Conservation (phyloP, 2,797 vertebrate genomes). For the Sitta carolinensis region DNA sequence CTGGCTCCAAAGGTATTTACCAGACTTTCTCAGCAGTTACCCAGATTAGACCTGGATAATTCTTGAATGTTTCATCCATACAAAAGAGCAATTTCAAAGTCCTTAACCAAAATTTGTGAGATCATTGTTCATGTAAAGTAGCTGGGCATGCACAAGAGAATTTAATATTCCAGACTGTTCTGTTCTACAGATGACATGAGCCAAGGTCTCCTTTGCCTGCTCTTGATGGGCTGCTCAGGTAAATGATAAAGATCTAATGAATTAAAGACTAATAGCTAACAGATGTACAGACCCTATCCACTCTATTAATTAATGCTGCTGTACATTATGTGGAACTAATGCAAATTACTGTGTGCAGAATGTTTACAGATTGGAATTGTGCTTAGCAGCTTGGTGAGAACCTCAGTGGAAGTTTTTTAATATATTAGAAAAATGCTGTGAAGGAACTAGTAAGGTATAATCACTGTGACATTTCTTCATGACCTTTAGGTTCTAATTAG, state of each 20-base stretch:
- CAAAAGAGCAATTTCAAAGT: background rate
- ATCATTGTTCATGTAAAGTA: background rate
- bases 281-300: constrained; percentile 41
- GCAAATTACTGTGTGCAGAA: constrained; percentile 34
- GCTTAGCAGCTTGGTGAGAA: background rate
- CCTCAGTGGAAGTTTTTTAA: background rate
- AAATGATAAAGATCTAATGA: constrained; percentile 64
- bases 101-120: background rate
- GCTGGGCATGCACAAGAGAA: background rate
- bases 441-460: background rate
- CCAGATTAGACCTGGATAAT: background rate
- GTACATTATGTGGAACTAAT: constrained; percentile 59
- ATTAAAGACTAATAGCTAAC: constrained; percentile 59
- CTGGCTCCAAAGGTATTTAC: background rate
- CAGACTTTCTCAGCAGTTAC: background rate
- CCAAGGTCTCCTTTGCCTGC: constrained; percentile 34
- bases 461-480: background rate
- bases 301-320: constrained; percentile 64
- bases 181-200: background rate
- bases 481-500: constrained; percentile 12
- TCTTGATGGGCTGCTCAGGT: constrained; percentile 38
- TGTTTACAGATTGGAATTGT: constrained; percentile 48
- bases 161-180: background rate
- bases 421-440: background rate
- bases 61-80: background rate